These are phyloP conservation scores for Furcula furcula DNA, from an alignment of 2,888 invertebrate genomes.

Conservation along the genomic window DNA sequence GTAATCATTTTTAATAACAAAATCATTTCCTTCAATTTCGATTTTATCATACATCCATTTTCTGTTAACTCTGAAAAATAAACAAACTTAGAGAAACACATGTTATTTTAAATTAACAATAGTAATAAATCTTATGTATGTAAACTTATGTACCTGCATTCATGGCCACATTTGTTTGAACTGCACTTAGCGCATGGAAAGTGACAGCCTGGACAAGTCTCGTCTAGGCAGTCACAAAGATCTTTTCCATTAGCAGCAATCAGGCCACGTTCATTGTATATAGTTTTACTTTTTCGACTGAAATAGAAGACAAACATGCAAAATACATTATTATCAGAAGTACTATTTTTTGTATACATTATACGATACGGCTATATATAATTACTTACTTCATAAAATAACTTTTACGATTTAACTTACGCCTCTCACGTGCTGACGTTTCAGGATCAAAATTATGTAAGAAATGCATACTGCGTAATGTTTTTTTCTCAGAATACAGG, in stretches of 20 bases:
- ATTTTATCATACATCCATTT: conserved; percentile 90
- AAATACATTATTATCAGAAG: too few species aligned
- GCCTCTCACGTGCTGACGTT: conserved; percentile 88
- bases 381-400: conserved; percentile 62
- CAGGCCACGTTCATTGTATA: conserved; percentile 88
- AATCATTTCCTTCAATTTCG: conserved; percentile 90
- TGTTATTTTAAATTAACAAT: not conserved
- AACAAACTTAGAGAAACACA: too few species aligned
- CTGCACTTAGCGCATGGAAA: conserved; percentile 88
- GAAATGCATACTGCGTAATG: too few species aligned
- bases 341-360: too few species aligned
- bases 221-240: conserved; percentile 92
- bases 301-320: conserved; percentile 22
- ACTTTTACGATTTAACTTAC: conserved; percentile 87
- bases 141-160: conserved; percentile 87
- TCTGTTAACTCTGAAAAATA: conserved; percentile 83
- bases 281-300: conserved; percentile 77
- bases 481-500: too few species aligned
- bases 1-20: conserved; percentile 81
- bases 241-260: conserved; percentile 84
- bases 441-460: conserved; percentile 89
- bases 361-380: not conserved
- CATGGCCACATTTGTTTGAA: conserved; percentile 89
- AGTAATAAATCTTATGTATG: not conserved
- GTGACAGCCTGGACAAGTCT: conserved; percentile 91